Base-by-base conservation (phyloP, 1,140 invertebrate species). In the Andrena cerasifolii region DNA sequence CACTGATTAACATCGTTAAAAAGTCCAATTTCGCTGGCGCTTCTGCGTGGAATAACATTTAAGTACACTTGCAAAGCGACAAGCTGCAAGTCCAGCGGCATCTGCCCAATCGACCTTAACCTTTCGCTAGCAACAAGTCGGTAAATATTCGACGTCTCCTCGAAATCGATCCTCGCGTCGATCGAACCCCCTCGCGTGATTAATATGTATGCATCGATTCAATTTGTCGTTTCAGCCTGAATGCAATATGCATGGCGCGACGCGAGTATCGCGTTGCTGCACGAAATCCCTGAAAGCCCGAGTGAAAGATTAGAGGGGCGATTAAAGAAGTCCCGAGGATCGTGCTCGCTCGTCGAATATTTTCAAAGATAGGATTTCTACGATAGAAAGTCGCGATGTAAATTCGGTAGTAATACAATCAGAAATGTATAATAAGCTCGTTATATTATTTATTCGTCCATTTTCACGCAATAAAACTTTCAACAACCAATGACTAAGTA, bases 181-280 rank as follows among this genome's bases (percentile, higher is more conserved):
- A 14, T 28, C 16, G 28, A 62, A 62, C 14, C 24, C 5, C 21
- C 28, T 47, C n/a, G 24, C 18, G 21, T 14, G 14, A 45, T 24
- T n/a, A n/a, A n/a, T 26, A 45, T 18, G 16, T 6, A 62, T 47
- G n/a, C 40, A 62, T 62, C 61, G 21, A 62, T 62, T 62, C 21
- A 12, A 21, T 62, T 62, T 21, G 40, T 24, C 26, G 33, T 61
- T 61, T 40, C 58, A n/a, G 31, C 45, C 36, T 62, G 24, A 63
- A 63, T 63, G 47, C 24, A 45, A 62, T 5, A 63, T 18, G 16
- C 14, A n/a, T 45, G n/a, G 14, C 7, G 40, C 14, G 16, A 63
- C 43, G 7, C 3, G 14, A 26, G 16, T 61, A 31, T 59, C 1
- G 26, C 45, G 28, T 33, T 66, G 28, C 7, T 49, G 6, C 18